phyloP scores from a whole-genome alignment of 2,797 vertebrate species.

The Graptemys geographica region DNA sequence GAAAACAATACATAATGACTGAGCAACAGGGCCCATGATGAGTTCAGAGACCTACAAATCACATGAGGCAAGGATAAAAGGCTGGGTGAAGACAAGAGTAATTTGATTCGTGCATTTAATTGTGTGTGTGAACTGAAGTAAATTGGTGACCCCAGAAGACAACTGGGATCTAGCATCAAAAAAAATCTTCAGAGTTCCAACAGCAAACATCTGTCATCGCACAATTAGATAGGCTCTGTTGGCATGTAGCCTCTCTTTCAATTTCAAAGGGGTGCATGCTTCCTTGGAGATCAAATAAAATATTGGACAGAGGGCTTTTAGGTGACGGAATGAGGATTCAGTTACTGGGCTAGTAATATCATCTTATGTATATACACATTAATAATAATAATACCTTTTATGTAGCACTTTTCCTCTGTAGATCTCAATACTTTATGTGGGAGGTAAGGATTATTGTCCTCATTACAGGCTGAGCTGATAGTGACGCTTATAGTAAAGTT shows the following conservation, averaged over 20 bases:
- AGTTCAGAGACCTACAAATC: neutral
- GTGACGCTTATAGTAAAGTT: neutral
- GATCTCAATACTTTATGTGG: neutral
- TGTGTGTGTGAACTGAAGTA: slow-evolving; percentile 32
- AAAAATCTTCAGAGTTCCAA: neutral
- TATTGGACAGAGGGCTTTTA: neutral
- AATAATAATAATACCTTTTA: neutral
- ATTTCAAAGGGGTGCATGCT: neutral
- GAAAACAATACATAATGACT: neutral
- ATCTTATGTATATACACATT: neutral
- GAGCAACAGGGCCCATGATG: neutral
- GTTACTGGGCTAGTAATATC: neutral
- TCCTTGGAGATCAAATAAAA: slow-evolving; percentile 28
- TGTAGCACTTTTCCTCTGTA: neutral
- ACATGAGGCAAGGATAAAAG: neutral
- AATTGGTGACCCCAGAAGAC: slow-evolving; percentile 26
- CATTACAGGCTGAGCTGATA: neutral
- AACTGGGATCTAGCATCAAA: slow-evolving; percentile 26
- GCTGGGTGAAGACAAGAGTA: neutral
- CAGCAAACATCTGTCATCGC: slow-evolving; percentile 16
- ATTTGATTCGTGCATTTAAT: slow-evolving; percentile 45
- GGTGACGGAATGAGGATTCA: neutral
- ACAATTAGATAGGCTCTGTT: neutral
- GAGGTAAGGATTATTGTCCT: neutral
- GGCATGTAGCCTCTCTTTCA: neutral